A percentile compares a stretch with the other conserved stretches of the same genome.
phyloP scores from a whole-genome alignment of 2,113 vertebrate species.

The Pachyramphus minor region DNA sequence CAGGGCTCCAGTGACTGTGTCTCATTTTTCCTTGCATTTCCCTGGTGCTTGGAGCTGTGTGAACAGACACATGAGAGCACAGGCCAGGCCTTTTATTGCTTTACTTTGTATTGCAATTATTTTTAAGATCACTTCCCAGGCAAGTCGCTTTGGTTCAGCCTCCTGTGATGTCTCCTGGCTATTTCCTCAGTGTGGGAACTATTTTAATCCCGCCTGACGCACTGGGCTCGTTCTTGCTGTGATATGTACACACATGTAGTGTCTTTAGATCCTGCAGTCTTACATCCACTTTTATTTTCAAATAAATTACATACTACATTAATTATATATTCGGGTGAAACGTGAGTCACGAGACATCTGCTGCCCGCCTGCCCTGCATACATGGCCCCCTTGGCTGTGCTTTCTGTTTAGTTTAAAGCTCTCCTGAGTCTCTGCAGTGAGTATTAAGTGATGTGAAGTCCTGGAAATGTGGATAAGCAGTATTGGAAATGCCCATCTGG shows the following conservation, averaged over 20 bases:
- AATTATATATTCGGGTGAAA: constrained; percentile 39
- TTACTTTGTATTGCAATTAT: neutral
- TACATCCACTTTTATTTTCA: constrained; percentile 6
- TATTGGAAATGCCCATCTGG: neutral
- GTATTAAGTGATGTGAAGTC: neutral
- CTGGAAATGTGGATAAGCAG: neutral
- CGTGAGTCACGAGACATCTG: neutral
- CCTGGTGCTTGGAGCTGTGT: neutral
- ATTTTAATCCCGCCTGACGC: neutral
- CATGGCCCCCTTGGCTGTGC: neutral
- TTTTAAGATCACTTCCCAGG: constrained; percentile 5
- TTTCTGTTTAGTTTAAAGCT: neutral
- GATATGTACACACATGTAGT: neutral
- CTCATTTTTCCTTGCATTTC: neutral
- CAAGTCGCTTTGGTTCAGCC: neutral
- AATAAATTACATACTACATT: neutral
- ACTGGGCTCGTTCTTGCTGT: neutral
- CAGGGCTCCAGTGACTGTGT: neutral
- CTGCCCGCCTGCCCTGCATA: neutral
- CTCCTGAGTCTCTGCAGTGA: neutral
- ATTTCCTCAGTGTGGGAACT: constrained; percentile 19
- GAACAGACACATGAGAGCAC: neutral
- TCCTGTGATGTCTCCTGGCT: constrained; percentile 1
- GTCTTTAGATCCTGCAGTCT: neutral
- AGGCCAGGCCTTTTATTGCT: neutral